Base-by-base conservation (phyloP, 2,113 vertebrate species). In the Dromas ardeola region DNA sequence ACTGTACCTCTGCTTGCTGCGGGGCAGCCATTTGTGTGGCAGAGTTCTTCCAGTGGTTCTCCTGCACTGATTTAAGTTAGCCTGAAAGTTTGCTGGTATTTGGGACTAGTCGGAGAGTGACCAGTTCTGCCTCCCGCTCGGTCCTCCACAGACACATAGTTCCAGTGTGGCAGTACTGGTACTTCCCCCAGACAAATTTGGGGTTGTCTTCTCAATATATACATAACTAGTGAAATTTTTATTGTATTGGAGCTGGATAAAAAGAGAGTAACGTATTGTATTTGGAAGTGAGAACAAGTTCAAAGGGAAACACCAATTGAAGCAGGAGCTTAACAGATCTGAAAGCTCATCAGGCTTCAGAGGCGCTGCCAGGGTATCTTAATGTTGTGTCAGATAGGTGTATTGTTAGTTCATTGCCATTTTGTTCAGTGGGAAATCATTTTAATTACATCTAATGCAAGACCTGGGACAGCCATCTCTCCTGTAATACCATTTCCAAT, bases 381-480 rank as follows among this genome's bases (percentile, higher is more conserved):
- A 1, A 14, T 10, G 40, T 5, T 21, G 47, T 21, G 63, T 62
- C 69, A 42, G 29, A 3, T 30, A 5, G 0, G 1, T 23, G 4
- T 36, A n/a, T 50, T 15, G 9, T 61, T 36, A 36, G n/a, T 23
- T 88, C 52, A 12, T 3, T 72, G 59, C 23, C n/a, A 10, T 50
- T 61, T 65, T 52, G 32, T 81, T 81, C 50, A 21, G 26, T 21
- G 34, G 29, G 34, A 66, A 70, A 58, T 29, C 5, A 19, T 59
- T 61, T 72, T 80, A 36, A 19, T 9, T 5, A 0, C 3, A 1
- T 40, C 9, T 61, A 5, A 15, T 4, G 10, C 15, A 36, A 82
- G 65, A 49, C 15, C 36, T 25, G 14, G 14, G 42, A 20, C 52
- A 71, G 66, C 47, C 25, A 9, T 9, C 52, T 84, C 43, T 76